Evolutionary conservation across 1,140 invertebrate genomes (phyloP).

Genomic region (Apis florea): DNA sequence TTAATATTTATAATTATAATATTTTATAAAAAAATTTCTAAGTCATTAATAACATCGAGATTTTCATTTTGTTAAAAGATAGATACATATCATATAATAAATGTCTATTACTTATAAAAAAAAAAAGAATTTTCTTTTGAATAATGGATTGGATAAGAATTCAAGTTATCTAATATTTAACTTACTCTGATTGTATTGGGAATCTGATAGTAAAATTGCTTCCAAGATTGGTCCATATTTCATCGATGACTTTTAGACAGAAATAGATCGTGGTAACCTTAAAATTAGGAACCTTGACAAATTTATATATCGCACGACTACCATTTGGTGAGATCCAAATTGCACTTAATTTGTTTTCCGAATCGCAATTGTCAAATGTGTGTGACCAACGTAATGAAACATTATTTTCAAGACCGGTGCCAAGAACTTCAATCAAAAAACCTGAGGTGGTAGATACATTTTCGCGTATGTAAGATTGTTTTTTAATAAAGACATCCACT

Average conservation of each 20-base stretch:
- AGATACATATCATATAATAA: constrained; percentile 5
- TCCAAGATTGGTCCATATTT: constrained; percentile 70
- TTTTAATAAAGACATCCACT: constrained; percentile 35
- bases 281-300: constrained; percentile 58
- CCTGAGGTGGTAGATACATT: constrained; percentile 12
- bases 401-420: constrained; percentile 55
- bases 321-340: constrained; percentile 48
- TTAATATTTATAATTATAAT: not conserved
- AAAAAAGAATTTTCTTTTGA: not conserved
- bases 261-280: constrained; percentile 73
- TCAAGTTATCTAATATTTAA: constrained; percentile 16
- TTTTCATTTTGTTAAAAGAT: constrained; percentile 18
- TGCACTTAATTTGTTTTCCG: constrained; percentile 46
- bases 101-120: constrained; percentile 12
- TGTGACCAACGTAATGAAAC: constrained; percentile 64
- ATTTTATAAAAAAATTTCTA: not conserved
- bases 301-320: constrained; percentile 60
- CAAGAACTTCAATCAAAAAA: constrained; percentile 56
- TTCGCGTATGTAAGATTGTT: constrained; percentile 8
- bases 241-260: constrained; percentile 62
- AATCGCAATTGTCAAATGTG: constrained; percentile 36
- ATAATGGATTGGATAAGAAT: not conserved
- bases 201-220: constrained; percentile 60
- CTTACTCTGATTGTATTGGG: constrained; percentile 44
- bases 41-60: constrained; percentile 13